Conservation (phyloP, 2,113 vertebrate genomes). For the Eulacestoma nigropectus region DNA sequence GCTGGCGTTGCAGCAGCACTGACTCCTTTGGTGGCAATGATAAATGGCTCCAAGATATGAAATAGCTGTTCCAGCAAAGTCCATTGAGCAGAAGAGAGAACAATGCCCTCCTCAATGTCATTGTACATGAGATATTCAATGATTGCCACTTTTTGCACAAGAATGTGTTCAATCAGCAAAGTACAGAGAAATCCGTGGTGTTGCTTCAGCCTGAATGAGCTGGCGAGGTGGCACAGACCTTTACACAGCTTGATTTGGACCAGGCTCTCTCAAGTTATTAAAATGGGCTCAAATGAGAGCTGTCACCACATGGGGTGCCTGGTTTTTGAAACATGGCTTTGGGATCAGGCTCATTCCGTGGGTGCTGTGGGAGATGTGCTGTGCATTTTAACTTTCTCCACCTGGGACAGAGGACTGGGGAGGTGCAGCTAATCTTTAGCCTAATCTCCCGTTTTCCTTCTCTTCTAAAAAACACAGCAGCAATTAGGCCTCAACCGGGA, state of each 20-base stretch:
- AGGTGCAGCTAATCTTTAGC: not conserved
- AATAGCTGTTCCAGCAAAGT: slow-evolving; percentile 76
- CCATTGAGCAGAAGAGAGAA: slow-evolving; percentile 77
- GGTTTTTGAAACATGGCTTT: not conserved
- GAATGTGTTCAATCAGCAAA: slow-evolving; percentile 69
- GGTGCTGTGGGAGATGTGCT: not conserved
- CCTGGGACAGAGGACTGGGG: not conserved
- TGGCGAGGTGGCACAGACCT: slow-evolving; percentile 45
- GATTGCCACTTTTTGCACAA: slow-evolving; percentile 71
- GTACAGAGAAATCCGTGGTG: slow-evolving; percentile 44
- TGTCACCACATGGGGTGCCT: not conserved
- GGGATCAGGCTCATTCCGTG: not conserved
- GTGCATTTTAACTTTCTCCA: not conserved
- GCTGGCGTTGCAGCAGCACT: slow-evolving; percentile 46
- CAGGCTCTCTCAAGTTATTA: slow-evolving; percentile 41
- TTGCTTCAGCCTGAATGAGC: slow-evolving; percentile 55
- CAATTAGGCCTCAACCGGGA: not conserved
- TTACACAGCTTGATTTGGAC: slow-evolving; percentile 58
- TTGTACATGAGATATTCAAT: slow-evolving; percentile 66
- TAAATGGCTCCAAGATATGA: slow-evolving; percentile 72
- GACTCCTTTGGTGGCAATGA: slow-evolving; percentile 72
- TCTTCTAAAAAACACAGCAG: not conserved
- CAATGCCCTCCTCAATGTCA: slow-evolving; percentile 75
- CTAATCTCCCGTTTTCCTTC: not conserved
- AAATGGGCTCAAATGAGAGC: slow-evolving; percentile 36